Evolutionary conservation across 2,888 invertebrate species (phyloP), one percentile per base, ranked within the genome.

Genomic region (Gari tellinella): DNA sequence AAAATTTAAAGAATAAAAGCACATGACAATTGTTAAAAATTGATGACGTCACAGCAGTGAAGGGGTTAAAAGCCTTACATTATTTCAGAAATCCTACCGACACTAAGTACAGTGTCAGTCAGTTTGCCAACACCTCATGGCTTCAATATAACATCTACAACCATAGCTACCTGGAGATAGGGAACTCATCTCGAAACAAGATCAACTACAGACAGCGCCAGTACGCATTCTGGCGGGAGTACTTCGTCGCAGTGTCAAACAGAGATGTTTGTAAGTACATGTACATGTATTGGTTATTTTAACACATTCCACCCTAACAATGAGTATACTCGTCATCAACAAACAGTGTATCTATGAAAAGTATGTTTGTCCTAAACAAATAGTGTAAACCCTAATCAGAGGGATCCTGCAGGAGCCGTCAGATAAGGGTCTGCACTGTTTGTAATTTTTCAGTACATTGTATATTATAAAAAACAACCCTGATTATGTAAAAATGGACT

Each of bases 221-320:
- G 40, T 90, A 85, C 67, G 88, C 86, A 37, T 92, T 92, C 80
- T 92, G 92, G 91, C 79, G 82, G 21, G 86, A 89, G 23, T 90
- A 90, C 65, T 91, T 89, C 65, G 88, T 89, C 0, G 72, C 79
- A 19, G 69, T 91, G 8, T 86, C 89, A 2, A 85, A 80, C 41
- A 83, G 86, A 52, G 80, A 76, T 40, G 76, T 74, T 26, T 80
- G 90, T 90, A 74, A 83, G 89, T 86, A 31, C 31, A 7, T n/a
- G n/a, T 5, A 56, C 41, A 1, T 26, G 23, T 56, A 7, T 7
- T 55, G 3, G 5, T 15, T n/a, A n/a, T n/a, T n/a, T n/a, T 40
- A 14, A 12, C 8, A 8, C 14, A 14, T 12, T 12, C 8, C 8
- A 14, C 10, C 10, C 8, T 8, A n/a, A n/a, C n/a, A n/a, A n/a